phyloP scores from a whole-genome alignment of 2,113 vertebrate genomes.

The Perca schrenkii region DNA sequence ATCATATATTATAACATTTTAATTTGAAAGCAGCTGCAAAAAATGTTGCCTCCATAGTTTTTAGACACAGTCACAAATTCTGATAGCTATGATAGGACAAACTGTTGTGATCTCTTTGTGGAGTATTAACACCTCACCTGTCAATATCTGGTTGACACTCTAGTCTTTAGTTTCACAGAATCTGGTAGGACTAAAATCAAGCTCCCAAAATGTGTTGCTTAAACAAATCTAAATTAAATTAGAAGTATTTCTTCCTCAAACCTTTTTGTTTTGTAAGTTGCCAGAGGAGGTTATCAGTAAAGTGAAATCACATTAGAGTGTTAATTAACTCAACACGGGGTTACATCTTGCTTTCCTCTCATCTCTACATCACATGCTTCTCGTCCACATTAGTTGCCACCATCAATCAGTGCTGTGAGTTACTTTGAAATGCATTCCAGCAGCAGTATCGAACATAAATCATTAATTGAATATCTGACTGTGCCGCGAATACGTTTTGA shows the following conservation, averaged over 20 bases:
- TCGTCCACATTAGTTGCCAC: not conserved
- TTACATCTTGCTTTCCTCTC: not conserved
- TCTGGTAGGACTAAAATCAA: not conserved
- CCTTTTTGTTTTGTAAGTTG: not conserved
- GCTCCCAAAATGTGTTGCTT: not conserved
- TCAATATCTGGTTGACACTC: not conserved
- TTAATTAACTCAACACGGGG: conserved; percentile 19
- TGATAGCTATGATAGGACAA: not conserved
- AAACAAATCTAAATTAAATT: not conserved
- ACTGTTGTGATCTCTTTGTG: not conserved
- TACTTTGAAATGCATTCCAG: not conserved
- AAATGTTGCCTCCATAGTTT: not conserved
- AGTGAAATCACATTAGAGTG: conserved; percentile 19
- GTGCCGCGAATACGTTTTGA: not conserved
- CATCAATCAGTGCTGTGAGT: conserved; percentile 5
- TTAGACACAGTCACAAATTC: not conserved
- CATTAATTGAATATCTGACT: conserved; percentile 25
- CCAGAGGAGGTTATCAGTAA: not conserved
- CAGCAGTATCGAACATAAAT: conserved; percentile 42
- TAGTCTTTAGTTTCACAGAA: not conserved
- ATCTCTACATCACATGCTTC: conserved; percentile 8
- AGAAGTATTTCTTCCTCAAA: not conserved
- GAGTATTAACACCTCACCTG: not conserved
- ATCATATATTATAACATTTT: not conserved
- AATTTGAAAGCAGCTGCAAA: not conserved